A percentile compares a stretch with the other conserved stretches of the same genome.
phyloP scores from a whole-genome alignment of 2,113 vertebrate species.

The Micronisus gabar region DNA sequence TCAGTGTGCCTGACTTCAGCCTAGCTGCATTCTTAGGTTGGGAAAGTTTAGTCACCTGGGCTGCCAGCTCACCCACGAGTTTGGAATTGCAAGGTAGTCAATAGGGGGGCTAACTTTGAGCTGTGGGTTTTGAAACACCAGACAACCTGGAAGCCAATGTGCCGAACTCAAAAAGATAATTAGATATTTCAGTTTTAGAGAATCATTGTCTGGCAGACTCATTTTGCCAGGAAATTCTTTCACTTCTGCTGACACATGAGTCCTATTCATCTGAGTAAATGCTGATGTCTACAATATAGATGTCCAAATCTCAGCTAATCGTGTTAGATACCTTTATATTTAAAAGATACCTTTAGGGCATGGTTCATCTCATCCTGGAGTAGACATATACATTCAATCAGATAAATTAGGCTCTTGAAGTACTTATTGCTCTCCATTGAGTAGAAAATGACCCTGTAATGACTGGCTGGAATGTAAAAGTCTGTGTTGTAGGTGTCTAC shows the following conservation, averaged over 20 bases:
- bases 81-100: background rate
- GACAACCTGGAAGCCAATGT: background rate
- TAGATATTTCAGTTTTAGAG: background rate
- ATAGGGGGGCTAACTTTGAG: background rate
- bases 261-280: background rate
- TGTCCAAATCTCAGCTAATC: background rate
- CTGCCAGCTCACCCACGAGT: background rate
- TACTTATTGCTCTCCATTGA: conserved; percentile 6
- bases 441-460: conserved; percentile 22
- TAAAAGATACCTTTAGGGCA: conserved; percentile 7
- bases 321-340: background rate
- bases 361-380: background rate
- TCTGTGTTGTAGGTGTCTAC: background rate
- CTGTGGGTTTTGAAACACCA: background rate
- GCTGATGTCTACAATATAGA: background rate
- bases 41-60: background rate
- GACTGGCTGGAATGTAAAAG: background rate
- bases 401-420: conserved; percentile 9
- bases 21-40: background rate
- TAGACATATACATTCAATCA: background rate
- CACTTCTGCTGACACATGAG: background rate
- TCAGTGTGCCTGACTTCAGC: background rate
- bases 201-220: background rate
- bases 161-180: background rate
- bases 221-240: background rate